These are phyloP conservation scores for Helicoverpa assulta DNA, from an alignment of 2,888 invertebrate genomes.

Conservation along the genomic window DNA sequence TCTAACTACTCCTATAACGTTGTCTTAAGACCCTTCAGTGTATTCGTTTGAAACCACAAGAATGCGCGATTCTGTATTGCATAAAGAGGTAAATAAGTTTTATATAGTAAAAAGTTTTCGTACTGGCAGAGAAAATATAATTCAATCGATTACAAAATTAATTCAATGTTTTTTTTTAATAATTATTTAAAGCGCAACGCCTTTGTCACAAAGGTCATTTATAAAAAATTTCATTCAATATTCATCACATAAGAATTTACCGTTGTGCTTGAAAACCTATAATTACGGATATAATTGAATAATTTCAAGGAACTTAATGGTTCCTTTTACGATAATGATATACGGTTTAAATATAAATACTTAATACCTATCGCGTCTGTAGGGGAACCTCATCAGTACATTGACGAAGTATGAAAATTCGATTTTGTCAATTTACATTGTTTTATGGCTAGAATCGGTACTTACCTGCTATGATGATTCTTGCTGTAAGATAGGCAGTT, in stretches of 20 bases:
- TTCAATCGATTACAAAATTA: conserved; percentile 13
- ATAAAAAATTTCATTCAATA: conserved; percentile 36
- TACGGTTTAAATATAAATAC: conserved; percentile 55
- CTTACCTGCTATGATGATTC: conserved; percentile 36
- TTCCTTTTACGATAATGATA: conserved; percentile 59
- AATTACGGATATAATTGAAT: conserved; percentile 60
- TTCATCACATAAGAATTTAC: conserved; percentile 51
- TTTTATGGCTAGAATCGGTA: conserved; percentile 18
- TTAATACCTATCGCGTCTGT: conserved; percentile 48
- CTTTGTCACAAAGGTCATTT: conserved; percentile 13
- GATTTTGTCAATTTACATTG: conserved; percentile 48
- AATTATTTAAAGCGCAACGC: neutral
- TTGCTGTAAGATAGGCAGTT: conserved; percentile 39
- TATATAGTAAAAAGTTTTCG: conserved; percentile 14
- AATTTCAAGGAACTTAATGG: conserved; percentile 45
- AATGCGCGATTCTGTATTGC: conserved; percentile 33
- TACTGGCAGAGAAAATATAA: conserved; percentile 8
- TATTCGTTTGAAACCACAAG: conserved; percentile 67
- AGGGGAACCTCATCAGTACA: conserved; percentile 39
- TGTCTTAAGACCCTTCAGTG: conserved; percentile 75
- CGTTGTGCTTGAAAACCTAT: conserved; percentile 59
- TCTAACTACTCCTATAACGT: conserved; percentile 80
- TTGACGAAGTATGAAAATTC: conserved; percentile 38
- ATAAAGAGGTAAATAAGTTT: conserved; percentile 29
- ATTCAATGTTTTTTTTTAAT: conserved; percentile 8